These are phyloP conservation scores for Epinotia demarniana DNA, from an alignment of 2,888 invertebrate genomes.

Conservation along the genomic window DNA sequence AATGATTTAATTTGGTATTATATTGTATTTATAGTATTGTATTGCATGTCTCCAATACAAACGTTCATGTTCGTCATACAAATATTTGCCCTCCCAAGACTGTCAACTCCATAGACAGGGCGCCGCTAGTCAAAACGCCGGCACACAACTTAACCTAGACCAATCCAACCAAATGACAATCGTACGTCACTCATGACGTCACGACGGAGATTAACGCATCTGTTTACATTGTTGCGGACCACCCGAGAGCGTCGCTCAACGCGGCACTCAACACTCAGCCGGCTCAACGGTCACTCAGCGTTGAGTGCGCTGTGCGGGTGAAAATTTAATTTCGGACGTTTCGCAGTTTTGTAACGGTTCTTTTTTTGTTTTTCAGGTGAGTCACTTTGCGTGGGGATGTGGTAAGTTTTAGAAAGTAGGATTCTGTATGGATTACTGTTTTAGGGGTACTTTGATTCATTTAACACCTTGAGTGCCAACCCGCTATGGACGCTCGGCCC, in stretches of 20 bases:
- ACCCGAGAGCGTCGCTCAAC: background rate
- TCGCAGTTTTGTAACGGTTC: slow-evolving; percentile 5
- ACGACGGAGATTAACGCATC: slow-evolving; percentile 8
- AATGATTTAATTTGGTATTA: too few relatives aligned
- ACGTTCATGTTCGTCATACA: too few relatives aligned
- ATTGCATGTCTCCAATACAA: too few relatives aligned
- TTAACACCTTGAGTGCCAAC: background rate
- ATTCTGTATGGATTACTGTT: too few relatives aligned
- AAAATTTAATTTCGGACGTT: slow-evolving; percentile 18
- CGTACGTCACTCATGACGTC: slow-evolving; percentile 21
- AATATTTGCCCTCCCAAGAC: too few relatives aligned
- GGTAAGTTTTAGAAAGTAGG: background rate
- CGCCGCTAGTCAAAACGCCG: too few relatives aligned
- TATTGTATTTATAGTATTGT: too few relatives aligned
- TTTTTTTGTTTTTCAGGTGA: slow-evolving; percentile 23
- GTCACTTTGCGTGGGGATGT: background rate
- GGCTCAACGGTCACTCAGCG: slow-evolving; percentile 22
- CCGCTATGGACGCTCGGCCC: too few relatives aligned
- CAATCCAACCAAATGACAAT: background rate
- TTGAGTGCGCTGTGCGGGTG: slow-evolving; percentile 15
- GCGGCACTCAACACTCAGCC: slow-evolving; percentile 18
- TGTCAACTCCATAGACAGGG: too few relatives aligned
- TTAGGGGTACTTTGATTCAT: background rate
- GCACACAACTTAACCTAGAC: background rate
- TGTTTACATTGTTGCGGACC: slow-evolving; percentile 24